A percentile compares a stretch with the other conserved stretches of the same genome.
phyloP scores from a whole-genome alignment of 2,888 invertebrate species.

The Elegia similella region DNA sequence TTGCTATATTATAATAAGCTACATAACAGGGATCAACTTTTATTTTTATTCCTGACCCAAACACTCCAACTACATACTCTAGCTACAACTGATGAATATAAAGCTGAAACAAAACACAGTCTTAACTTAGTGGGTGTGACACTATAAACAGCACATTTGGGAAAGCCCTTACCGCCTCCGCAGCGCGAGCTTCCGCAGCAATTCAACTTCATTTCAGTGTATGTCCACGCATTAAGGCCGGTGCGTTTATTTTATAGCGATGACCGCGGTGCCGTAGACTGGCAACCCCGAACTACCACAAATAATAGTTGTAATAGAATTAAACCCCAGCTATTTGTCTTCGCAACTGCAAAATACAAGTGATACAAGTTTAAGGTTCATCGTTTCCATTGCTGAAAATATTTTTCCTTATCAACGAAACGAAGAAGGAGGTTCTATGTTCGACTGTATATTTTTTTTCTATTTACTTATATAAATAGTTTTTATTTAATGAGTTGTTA shows the following conservation, averaged over 20 bases:
- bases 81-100: slow-evolving; percentile 12
- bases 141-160: slow-evolving; percentile 43
- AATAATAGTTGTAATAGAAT: slow-evolving; percentile 43
- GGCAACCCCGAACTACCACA: slow-evolving; percentile 37
- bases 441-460: too few relatives aligned
- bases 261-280: slow-evolving; percentile 43
- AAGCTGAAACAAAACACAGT: slow-evolving; percentile 9
- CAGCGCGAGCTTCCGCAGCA: slow-evolving; percentile 33
- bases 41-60: background rate
- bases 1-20: too few relatives aligned
- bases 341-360: slow-evolving; percentile 23
- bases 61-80: too few relatives aligned
- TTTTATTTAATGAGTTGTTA: too few relatives aligned
- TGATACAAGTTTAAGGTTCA: slow-evolving; percentile 19
- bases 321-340: slow-evolving; percentile 33
- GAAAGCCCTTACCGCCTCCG: slow-evolving; percentile 23
- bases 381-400: background rate
- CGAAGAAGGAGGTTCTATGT: too few relatives aligned
- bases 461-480: too few relatives aligned
- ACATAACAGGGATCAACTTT: too few relatives aligned
- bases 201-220: slow-evolving; percentile 42
- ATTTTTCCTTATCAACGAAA: too few relatives aligned
- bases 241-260: slow-evolving; percentile 54
- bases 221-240: slow-evolving; percentile 46
- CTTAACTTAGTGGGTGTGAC: slow-evolving; percentile 25